These are phyloP conservation scores for Equus przewalskii DNA, from an alignment of 2,113 vertebrate genomes.

Conservation along the genomic window DNA sequence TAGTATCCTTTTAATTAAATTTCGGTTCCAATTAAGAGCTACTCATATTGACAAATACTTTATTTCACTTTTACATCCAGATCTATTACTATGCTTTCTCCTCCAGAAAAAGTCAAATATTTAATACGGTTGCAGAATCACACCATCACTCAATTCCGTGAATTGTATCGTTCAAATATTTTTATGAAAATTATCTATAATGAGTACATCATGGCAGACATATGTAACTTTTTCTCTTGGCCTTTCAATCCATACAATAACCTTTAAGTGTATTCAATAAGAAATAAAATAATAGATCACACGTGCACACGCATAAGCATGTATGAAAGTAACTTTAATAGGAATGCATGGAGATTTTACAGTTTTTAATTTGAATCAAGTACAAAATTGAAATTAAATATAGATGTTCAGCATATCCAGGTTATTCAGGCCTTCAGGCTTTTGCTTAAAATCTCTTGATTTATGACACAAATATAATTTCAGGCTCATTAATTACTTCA, in stretches of 20 bases:
- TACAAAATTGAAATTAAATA: not conserved
- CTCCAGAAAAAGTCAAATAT: not conserved
- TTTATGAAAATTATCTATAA: conserved; percentile 7
- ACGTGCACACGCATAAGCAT: not conserved
- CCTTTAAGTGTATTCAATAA: not conserved
- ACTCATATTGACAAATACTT: conserved; percentile 49
- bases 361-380: not conserved
- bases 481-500: not conserved
- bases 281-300: not conserved
- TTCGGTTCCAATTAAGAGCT: conserved; percentile 44
- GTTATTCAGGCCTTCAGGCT: not conserved
- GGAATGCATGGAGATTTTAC: not conserved
- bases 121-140: not conserved
- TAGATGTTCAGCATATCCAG: not conserved
- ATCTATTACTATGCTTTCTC: not conserved
- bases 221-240: not conserved
- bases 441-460: not conserved
- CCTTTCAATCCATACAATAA: not conserved
- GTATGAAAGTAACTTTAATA: not conserved
- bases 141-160: not conserved
- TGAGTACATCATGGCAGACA: not conserved
- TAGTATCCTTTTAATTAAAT: conserved; percentile 66
- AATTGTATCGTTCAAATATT: not conserved
- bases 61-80: not conserved
- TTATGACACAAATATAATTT: not conserved